A percentile compares a stretch with the other conserved stretches of the same genome.
phyloP scores from a whole-genome alignment of 2,113 vertebrate species.

The Apaloderma vittatum region DNA sequence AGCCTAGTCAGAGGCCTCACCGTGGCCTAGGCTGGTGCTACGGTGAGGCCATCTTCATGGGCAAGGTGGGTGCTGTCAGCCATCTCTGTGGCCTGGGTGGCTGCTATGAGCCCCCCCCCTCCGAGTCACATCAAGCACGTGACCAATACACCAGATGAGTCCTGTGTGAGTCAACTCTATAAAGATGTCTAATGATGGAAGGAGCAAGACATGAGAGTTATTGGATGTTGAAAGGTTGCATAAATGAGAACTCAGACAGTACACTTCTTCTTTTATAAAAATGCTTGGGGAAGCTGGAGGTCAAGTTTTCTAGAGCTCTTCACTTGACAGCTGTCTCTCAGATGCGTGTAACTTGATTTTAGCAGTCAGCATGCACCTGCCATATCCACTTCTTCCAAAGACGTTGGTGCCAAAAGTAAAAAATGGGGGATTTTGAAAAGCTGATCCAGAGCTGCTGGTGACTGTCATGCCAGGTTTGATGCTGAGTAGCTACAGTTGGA shows the following conservation, averaged over 20 bases:
- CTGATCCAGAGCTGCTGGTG: neutral
- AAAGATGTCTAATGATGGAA: neutral
- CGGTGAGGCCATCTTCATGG: neutral
- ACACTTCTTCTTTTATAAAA: neutral
- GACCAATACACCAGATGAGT: neutral
- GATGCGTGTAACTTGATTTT: neutral
- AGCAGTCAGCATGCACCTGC: neutral
- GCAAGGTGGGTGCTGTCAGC: neutral
- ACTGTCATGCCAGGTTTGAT: conserved; percentile 28
- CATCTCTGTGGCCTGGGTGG: neutral
- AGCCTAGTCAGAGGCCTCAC: neutral
- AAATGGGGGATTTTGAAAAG: conserved; percentile 9
- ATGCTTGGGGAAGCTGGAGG: neutral
- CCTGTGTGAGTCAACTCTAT: neutral
- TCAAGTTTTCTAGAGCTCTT: conserved; percentile 5
- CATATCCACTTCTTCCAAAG: conserved; percentile 1
- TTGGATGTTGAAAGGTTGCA: neutral
- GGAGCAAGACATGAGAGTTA: neutral
- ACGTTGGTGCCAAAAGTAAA: neutral
- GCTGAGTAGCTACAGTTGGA: neutral
- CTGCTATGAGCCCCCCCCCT: neutral
- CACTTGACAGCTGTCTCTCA: conserved; percentile 43
- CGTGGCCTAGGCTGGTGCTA: neutral
- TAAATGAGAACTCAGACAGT: neutral
- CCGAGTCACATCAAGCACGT: neutral